phyloP scores from a whole-genome alignment of 2,113 vertebrate species.

The Epinephelus moara region DNA sequence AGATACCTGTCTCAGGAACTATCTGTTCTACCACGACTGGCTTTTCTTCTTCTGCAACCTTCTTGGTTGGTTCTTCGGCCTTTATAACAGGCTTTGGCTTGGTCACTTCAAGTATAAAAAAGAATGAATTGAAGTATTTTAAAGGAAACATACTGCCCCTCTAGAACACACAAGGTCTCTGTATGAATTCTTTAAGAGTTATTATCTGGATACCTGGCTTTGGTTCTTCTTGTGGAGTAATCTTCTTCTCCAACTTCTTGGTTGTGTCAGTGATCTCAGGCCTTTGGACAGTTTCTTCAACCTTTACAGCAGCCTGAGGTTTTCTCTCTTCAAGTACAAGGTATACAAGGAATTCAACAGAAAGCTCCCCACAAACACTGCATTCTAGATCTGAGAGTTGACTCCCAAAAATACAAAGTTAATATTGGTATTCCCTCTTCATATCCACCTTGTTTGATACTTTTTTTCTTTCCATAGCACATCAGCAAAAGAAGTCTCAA shows the following conservation, averaged over 20 bases:
- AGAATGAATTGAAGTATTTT: slow-evolving; percentile 26
- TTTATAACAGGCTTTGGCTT: slow-evolving; percentile 29
- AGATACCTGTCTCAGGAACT: slow-evolving; percentile 59
- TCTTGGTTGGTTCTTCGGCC: slow-evolving; percentile 66
- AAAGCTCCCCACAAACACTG: not conserved
- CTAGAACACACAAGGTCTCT: not conserved
- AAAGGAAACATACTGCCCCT: not conserved
- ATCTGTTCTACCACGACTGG: slow-evolving; percentile 37
- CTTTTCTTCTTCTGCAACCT: slow-evolving; percentile 62
- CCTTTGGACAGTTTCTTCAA: slow-evolving; percentile 57
- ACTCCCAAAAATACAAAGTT: not conserved
- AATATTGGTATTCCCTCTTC: not conserved
- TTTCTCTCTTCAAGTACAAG: slow-evolving; percentile 65
- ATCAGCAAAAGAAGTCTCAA: slow-evolving; percentile 5
- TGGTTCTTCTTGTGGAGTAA: slow-evolving; percentile 39
- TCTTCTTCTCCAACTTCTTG: slow-evolving; percentile 50
- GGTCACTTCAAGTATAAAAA: slow-evolving; percentile 57
- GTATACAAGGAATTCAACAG: slow-evolving; percentile 27
- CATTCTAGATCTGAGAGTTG: not conserved
- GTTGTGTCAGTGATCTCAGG: slow-evolving; percentile 44
- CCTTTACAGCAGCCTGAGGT: slow-evolving; percentile 34
- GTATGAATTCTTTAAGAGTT: not conserved
- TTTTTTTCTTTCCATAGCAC: not conserved
- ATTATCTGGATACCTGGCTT: slow-evolving; percentile 68
- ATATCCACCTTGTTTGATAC: not conserved